Conservation (phyloP, 2,113 vertebrate genomes). For the Oenanthe oenanthe region DNA sequence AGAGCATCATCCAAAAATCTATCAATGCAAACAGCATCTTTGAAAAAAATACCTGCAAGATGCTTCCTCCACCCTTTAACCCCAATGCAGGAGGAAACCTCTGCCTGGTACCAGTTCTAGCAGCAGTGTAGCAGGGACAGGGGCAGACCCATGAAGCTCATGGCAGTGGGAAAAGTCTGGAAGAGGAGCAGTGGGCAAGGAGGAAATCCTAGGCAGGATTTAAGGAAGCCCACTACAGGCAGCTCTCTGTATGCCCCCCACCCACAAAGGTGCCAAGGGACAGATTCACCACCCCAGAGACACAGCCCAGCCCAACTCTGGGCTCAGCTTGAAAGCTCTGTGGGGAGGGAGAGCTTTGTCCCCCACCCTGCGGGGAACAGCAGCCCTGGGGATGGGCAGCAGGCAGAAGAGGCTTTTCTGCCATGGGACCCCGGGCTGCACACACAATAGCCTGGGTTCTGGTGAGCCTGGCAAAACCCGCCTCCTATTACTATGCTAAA, state of each 20-base stretch:
- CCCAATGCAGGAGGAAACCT: neutral
- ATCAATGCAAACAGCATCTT: slow-evolving; percentile 83
- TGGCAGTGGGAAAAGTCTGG: accelerated
- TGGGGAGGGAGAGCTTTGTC: neutral
- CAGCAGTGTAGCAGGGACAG: neutral
- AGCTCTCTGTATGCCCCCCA: neutral
- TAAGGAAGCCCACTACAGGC: neutral
- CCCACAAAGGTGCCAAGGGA: neutral
- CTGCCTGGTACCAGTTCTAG: neutral
- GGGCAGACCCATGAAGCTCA: neutral
- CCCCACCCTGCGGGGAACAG: accelerated
- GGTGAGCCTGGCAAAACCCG: neutral
- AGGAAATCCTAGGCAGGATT: accelerated
- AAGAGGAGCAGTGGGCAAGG: neutral
- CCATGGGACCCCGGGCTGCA: neutral
- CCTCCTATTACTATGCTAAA: slow-evolving; percentile 35
- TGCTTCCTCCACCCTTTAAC: slow-evolving; percentile 35
- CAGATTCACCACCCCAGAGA: no score
- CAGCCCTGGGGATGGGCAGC: neutral
- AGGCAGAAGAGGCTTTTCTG: neutral
- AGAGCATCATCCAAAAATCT: slow-evolving; percentile 89
- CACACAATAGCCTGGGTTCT: neutral
- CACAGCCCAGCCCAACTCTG: accelerated
- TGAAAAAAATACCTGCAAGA: slow-evolving; percentile 46
- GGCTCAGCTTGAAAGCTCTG: neutral